Evolutionary conservation across 2,113 vertebrate species (phyloP).

Genomic region (Redunca redunca): DNA sequence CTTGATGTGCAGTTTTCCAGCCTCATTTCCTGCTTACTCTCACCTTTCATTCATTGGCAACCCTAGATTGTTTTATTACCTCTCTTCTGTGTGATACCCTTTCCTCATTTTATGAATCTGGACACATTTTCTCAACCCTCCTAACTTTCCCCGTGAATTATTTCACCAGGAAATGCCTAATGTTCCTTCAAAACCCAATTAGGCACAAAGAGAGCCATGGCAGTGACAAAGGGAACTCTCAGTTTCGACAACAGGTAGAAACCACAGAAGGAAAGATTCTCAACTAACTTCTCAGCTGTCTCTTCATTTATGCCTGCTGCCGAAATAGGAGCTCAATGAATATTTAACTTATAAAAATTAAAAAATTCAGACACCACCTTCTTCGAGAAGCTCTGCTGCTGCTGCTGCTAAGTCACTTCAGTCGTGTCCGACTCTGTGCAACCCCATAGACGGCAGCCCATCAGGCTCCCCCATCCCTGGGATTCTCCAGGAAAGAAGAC

Average conservation of each 20-base stretch:
- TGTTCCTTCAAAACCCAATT: background rate
- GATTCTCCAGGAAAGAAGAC: no score
- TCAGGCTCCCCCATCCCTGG: rapidly evolving
- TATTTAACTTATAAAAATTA: background rate
- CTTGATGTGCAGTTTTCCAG: background rate
- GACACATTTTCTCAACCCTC: background rate
- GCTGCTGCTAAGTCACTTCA: no score
- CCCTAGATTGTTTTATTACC: background rate
- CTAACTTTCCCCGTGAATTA: background rate
- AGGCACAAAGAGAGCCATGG: background rate
- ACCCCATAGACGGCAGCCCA: no score
- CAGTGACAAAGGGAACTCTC: background rate
- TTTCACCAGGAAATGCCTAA: background rate
- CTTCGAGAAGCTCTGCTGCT: background rate
- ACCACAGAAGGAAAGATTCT: background rate
- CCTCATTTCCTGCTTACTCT: background rate
- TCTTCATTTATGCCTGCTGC: background rate
- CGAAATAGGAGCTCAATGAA: background rate
- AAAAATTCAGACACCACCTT: background rate
- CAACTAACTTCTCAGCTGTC: background rate
- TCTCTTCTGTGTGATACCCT: background rate
- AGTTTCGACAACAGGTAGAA: background rate
- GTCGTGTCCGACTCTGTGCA: rapidly evolving
- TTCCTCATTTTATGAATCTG: background rate
- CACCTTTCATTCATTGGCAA: background rate